Conservation (phyloP, 2,113 vertebrate species). For the Eleginops maclovinus region DNA sequence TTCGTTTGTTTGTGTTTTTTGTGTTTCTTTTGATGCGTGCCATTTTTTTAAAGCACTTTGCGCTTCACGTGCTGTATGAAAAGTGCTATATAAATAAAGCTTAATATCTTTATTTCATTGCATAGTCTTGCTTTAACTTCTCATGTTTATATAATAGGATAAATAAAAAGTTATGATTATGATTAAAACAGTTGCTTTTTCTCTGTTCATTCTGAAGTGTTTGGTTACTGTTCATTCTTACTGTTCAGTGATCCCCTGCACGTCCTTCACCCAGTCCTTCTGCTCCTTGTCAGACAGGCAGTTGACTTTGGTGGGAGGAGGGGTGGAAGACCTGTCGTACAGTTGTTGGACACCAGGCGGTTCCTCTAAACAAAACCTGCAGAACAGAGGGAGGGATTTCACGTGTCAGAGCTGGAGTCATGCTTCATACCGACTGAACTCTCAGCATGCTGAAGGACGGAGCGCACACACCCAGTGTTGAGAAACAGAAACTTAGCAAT, state of each 20-base stretch:
- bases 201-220: neutral
- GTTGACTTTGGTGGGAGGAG: slow-evolving; percentile 88
- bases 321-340: slow-evolving; percentile 83
- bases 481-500: too few species aligned
- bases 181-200: neutral
- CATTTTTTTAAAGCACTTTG: too few species aligned
- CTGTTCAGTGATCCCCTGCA: slow-evolving; percentile 93
- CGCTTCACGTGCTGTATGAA: too few species aligned
- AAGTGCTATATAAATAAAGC: too few species aligned
- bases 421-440: neutral
- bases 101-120: too few species aligned
- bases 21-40: too few species aligned
- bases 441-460: neutral
- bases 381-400: neutral
- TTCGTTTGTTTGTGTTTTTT: too few species aligned
- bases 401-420: neutral
- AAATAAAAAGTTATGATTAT: too few species aligned
- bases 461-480: neutral
- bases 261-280: slow-evolving; percentile 92
- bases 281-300: slow-evolving; percentile 91
- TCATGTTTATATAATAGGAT: too few species aligned
- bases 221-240: slow-evolving; percentile 79
- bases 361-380: slow-evolving; percentile 92
- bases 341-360: slow-evolving; percentile 88
- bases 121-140: too few species aligned